Evolutionary conservation across 2,797 vertebrate genomes (phyloP), one percentile per base, ranked within the genome.

Genomic region (Poecilia wingei): DNA sequence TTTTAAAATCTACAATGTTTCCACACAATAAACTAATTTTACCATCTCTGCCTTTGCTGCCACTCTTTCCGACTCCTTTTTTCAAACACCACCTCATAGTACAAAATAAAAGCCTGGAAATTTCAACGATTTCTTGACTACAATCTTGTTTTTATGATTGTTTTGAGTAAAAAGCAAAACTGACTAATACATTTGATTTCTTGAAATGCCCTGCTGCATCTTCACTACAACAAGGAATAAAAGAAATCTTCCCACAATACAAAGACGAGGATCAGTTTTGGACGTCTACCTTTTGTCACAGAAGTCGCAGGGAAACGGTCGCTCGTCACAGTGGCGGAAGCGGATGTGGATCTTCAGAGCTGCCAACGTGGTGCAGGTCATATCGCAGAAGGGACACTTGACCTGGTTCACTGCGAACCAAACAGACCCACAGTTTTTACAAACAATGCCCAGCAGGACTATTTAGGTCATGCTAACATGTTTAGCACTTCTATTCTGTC

Each of bases 321-420:
- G 39, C 84, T 96, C 95, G 33, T 96, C 93, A 57, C 92, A 94
- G 93, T 96, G 95, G 1, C 91, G 87, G 76, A 96, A 96, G 69
- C 94, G 92, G 90, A 95, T 95, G 86, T 95, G 96, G 66, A 93
- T 91, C 89, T 95, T 97, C 84, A 96, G 86, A 64, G 95, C 95
- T 10, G 95, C 95, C 61, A 92, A n/a, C 0, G 90, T 95, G 14
- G 95, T 95, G 86, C 95, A 96, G 55, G 89, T 93, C 93, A 89
- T 91, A 74, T 95, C 93, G 86, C 95, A 95, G 77, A 95, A 90
- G 0, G 93, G 93, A 84, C 90, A 94, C 18, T 95, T 94, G n/a
- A 96, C 90, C 51, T 89, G 93, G 87, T 94, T 93, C 74, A 95
- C 91, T 96, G 80, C 0, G 75, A 66, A 71, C 41, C 73, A 77